Base-by-base conservation (phyloP, 2,113 vertebrate genomes). In the Tonatia bakeri region DNA sequence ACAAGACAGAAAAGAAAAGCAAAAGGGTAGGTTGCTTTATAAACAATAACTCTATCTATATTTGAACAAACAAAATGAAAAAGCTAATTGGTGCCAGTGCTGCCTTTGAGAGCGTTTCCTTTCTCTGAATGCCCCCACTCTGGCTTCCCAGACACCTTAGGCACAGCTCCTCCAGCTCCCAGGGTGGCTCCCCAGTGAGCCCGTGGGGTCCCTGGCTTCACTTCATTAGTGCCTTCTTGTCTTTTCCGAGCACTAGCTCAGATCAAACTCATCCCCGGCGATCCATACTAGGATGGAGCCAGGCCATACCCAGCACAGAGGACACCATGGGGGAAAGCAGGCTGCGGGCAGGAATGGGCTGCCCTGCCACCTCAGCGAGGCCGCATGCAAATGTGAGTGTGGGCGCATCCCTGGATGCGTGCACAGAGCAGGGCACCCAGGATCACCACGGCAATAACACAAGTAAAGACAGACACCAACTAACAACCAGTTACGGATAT, bases 1-100 rank as follows among this genome's bases (percentile, higher is more conserved):
- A 95, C 95, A 98, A 96, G 96, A 92, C n/a, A 94, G 38, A 98
- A 81, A 97, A 95, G 26, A 97, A 50, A 85, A 56, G 94, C 16
- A 92, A 76, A 94, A 84, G 77, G 4, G 56, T 95, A 85, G n/a
- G 79, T 10, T 64, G 52, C 72, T 81, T 96, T 70, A 87, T 9
- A 64, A 76, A 19, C 31, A 19, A 33, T 93, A 92, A 45, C 20
- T 8, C 4, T 24, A 50, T 33, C 33, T 72, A 12, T 47, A 56
- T 40, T 83, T 61, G 90, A 65, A 93, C 2, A 90, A 77, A 94
- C 7, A 50, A 80, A 91, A 87, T 4, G 3, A 5, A 28, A 50
- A 90, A n/a, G 45, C 12, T 28, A 56, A 31, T 1, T 40, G 26
- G 19, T n/a, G 20, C 38, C 31, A 6, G 38, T 3, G 9, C 47